Conservation (phyloP, 1,140 invertebrate genomes). For the Wasmannia auropunctata region DNA sequence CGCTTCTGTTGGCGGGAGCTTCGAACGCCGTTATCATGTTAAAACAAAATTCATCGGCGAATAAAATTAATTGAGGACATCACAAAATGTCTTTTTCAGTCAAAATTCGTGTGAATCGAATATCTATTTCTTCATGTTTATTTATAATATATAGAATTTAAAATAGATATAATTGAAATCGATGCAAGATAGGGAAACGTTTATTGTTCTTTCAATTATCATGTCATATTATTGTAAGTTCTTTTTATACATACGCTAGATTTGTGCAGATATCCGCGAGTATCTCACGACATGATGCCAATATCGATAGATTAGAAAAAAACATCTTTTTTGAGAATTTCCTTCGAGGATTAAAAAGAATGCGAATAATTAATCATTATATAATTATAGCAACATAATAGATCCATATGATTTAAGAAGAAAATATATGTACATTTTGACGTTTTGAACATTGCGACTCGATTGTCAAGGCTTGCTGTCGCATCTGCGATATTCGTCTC, state of each 20-base stretch:
- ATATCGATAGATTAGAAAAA: background rate
- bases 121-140: background rate
- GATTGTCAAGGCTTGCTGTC: background rate
- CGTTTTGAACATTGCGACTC: background rate
- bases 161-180: background rate
- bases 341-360: background rate
- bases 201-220: background rate
- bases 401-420: background rate
- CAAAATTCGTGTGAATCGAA: background rate
- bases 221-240: background rate
- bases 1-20: constrained; percentile 6
- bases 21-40: background rate
- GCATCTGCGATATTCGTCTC: background rate
- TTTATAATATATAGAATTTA: background rate
- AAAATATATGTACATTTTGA: background rate
- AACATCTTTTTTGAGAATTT: background rate
- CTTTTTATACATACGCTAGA: background rate
- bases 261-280: too few species aligned
- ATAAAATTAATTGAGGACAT: background rate
- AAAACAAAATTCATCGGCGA: background rate
- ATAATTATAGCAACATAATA: background rate
- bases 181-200: background rate
- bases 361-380: background rate
- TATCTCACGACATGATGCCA: background rate
- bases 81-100: background rate